These are phyloP conservation scores for Pangasianodon gigas DNA, from an alignment of 2,113 vertebrate genomes.

Conservation along the genomic window DNA sequence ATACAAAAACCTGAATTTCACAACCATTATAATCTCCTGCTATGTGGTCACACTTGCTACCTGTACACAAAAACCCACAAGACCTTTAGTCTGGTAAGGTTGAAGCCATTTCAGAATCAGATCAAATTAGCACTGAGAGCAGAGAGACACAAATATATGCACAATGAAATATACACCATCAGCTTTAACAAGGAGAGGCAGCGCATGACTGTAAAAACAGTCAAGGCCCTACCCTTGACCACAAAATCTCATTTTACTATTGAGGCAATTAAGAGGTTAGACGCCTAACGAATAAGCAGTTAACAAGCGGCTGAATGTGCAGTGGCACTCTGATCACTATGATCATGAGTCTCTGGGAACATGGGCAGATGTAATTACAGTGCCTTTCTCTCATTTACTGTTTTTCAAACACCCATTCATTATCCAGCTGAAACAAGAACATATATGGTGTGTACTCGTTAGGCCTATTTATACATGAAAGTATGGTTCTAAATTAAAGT, in stretches of 20 bases:
- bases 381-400: conserved; percentile 65
- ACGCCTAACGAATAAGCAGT: conserved; percentile 58
- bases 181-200: conserved; percentile 5
- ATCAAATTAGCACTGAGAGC: neutral
- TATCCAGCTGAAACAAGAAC: conserved; percentile 69
- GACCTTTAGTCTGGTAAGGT: conserved; percentile 19
- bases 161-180: neutral
- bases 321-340: conserved; percentile 65
- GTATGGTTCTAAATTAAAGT: conserved; percentile 44
- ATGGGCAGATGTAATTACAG: conserved; percentile 70
- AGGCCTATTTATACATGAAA: conserved; percentile 65
- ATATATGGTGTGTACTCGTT: conserved; percentile 62
- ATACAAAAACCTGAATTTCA: conserved; percentile 49
- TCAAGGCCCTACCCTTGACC: conserved; percentile 37
- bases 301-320: conserved; percentile 65
- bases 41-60: conserved; percentile 20
- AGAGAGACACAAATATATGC: neutral
- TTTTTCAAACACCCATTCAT: conserved; percentile 71
- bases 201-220: neutral
- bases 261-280: conserved; percentile 66
- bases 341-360: conserved; percentile 61
- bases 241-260: conserved; percentile 51
- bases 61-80: conserved; percentile 34
- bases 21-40: conserved; percentile 43
- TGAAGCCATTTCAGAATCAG: conserved; percentile 14